Base-by-base conservation (phyloP, 2,797 vertebrate species). In the Phalloptychus januarius region DNA sequence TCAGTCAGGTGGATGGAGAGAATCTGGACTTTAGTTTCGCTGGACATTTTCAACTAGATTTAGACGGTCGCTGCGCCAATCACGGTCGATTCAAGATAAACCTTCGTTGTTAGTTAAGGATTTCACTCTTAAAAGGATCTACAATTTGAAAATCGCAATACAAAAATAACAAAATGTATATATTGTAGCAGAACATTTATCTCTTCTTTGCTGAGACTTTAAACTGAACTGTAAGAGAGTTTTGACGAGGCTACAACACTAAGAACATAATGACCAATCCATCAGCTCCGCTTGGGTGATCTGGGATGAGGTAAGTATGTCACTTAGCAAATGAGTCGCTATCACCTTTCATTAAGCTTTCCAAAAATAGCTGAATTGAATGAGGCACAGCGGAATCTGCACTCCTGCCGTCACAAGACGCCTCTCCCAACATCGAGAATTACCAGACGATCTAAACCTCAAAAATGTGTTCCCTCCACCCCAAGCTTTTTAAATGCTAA, bases 331-430 rank as follows among this genome's bases (percentile, higher is more conserved):
- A 80, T 86, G 75, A 84, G 84, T 15, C 72, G 56, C 71, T 54
- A 84, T 84, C 86, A 75, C 44, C 76, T 89, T 89, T 87, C 83
- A 80, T 6, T 15, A 54, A 15, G 72, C 8, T 15, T 69, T 79
- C 85, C 85, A 89, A 86, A 90, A 86, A 90, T 86, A 90, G 78
- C 56, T 1, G 70, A 50, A 80, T 82, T 81, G 87, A 79, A 75
- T 7, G 46, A 84, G 75, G 74, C 52, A 76, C 40, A 72, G 79
- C 61, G 78, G 71, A 84, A 72, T 82, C 71, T 77, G 72, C 74
- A 78, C 75, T 52, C 71, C 82, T 58, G 74, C 79, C 56, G 76
- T 87, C 81, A 80, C 77, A 28, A 78, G 75, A 86, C 80, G 72
- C 69, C 78, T 74, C 74, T 76, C 52, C 50, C 78, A 78, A 69